phyloP scores from a whole-genome alignment of 2,888 invertebrate species.

The Argyresthia goedartella region DNA sequence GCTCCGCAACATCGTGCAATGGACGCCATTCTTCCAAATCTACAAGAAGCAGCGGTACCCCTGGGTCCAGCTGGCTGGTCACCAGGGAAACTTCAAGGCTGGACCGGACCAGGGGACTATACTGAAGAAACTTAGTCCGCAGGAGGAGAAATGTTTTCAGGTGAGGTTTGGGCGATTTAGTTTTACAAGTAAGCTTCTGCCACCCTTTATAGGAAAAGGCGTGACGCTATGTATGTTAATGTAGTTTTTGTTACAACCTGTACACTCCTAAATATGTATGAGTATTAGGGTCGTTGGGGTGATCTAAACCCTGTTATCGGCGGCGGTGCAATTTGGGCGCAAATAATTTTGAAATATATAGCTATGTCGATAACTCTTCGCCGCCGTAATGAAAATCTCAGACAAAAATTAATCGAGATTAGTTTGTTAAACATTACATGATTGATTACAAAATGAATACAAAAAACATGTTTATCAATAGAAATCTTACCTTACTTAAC shows the following conservation, averaged over 20 bases:
- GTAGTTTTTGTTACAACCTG: neutral
- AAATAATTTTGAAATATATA: no score
- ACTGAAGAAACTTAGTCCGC: slow-evolving; percentile 90
- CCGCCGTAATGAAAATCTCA: no score
- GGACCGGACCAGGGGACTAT: slow-evolving; percentile 95
- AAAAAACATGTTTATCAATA: no score
- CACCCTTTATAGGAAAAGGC: neutral
- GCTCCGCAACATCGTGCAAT: slow-evolving; percentile 92
- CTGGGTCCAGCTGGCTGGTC: slow-evolving; percentile 96
- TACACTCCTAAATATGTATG: no score
- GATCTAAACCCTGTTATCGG: neutral
- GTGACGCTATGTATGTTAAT: neutral
- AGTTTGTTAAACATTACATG: no score
- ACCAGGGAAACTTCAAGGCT: slow-evolving; percentile 95
- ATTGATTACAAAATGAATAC: no score
- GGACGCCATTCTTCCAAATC: slow-evolving; percentile 97
- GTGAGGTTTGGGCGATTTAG: slow-evolving; percentile 30
- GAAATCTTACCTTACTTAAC: no score
- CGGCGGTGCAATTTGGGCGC: no score
- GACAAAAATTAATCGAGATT: no score
- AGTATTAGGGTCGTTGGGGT: no score
- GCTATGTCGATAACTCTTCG: no score
- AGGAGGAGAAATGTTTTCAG: slow-evolving; percentile 91
- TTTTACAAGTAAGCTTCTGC: no score
- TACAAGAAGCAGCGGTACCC: slow-evolving; percentile 96